Base-by-base conservation (phyloP, 2,113 vertebrate genomes). In the Dascyllus trimaculatus region DNA sequence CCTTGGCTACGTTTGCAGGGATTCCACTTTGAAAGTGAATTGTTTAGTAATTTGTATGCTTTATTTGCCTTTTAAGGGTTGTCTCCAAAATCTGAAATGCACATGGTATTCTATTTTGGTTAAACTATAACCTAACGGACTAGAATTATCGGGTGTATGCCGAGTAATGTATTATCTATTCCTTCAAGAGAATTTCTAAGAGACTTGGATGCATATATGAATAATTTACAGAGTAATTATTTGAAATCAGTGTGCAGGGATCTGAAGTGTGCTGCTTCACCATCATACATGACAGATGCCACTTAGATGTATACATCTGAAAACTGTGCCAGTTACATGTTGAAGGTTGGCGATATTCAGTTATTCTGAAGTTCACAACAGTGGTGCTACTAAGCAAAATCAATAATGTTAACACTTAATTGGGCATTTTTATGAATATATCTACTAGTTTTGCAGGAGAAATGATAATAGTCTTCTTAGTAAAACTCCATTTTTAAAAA, bases 161-260 rank as follows among this genome's bases (percentile, higher is more conserved):
- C 25, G 45, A 68, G 59, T 43, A 62, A 65, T 71, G 29, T 11
- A 57, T 85, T 32, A 85, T 54, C 64, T 51, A 46, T 80, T 67
- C 62, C 18, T 84, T 32, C 10, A 63, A 69, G 29, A 54, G 38
- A 52, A 45, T 54, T 54, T 52, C 25, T 54, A 9, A 59, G 29
- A 29, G 11, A 78, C 57, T 52, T 69, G 29, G 45, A 26, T 25
- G 53, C 24, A 57, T 26, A 11, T 38, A 72, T 65, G 26, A 78
- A 77, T 82, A 17, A 82, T 80, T 87, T 49, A 85, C 46, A 60
- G 26, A 66, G 48, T 51, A 65, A 85, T 71, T 71, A 69, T 14
- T 26, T 60, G 25, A 67, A 68, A 69, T 74, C 17, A 54, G 38
- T 59, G 62, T 69, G 76, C 53, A 51, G 52, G 21, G 22, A 46